Conservation (phyloP, 2,888 invertebrate genomes). For the Ecdyonurus torrentis region DNA sequence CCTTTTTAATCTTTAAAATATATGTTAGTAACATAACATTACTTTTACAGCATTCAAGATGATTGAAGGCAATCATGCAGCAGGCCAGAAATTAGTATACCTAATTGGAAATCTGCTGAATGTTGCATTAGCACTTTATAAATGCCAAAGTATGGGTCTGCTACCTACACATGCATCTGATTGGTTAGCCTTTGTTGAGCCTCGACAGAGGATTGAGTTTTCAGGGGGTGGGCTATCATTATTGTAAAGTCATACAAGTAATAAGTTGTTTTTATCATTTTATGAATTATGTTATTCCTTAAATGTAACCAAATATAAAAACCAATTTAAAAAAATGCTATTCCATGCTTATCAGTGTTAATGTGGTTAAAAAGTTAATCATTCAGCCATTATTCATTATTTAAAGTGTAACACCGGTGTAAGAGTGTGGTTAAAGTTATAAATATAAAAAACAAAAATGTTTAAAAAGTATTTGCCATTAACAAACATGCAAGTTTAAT, state of each 20-base stretch:
- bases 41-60: conserved; percentile 57
- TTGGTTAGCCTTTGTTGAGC: conserved; percentile 95
- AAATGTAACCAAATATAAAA: too few relatives aligned
- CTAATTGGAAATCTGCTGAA: conserved; percentile 86
- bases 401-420: too few relatives aligned
- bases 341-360: too few relatives aligned
- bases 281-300: conserved; percentile 11
- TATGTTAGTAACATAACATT: conserved; percentile 4
- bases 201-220: conserved; percentile 67
- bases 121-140: conserved; percentile 81
- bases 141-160: conserved; percentile 95
- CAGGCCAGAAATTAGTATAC: conserved; percentile 83
- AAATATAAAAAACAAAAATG: too few relatives aligned
- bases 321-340: too few relatives aligned
- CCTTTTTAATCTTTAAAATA: too few relatives aligned
- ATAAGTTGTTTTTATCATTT: conserved; percentile 30
- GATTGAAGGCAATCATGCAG: conserved; percentile 82
- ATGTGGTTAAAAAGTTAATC: too few relatives aligned
- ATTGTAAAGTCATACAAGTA: too few relatives aligned
- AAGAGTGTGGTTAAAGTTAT: too few relatives aligned
- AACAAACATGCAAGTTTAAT: too few relatives aligned
- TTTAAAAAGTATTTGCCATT: too few relatives aligned
- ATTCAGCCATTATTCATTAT: too few relatives aligned
- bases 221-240: conserved; percentile 66
- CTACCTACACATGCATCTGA: conserved; percentile 94